phyloP scores from a whole-genome alignment of 2,888 invertebrate genomes.

The Hyposoter didymator region DNA sequence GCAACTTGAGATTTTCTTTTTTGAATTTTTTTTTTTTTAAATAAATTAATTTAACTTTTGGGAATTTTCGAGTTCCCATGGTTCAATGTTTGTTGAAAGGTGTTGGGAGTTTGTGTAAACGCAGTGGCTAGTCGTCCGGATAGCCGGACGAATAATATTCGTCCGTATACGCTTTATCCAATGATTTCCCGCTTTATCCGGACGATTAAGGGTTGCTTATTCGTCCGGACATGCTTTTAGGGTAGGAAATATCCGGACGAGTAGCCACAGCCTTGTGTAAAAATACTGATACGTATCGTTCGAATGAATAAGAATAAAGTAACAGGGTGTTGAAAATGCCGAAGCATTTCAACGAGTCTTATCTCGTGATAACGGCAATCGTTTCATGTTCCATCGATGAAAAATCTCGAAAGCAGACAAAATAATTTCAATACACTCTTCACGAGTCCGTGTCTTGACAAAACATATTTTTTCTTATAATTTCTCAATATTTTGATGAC shows the following conservation, averaged over 20 bases:
- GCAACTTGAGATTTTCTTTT: too few species aligned
- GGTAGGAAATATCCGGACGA: too few species aligned
- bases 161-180: too few species aligned
- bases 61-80: too few species aligned
- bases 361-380: conserved; percentile 16
- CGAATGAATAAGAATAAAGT: not conserved
- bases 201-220: too few species aligned
- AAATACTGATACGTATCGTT: not conserved
- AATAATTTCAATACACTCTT: not conserved
- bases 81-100: not conserved
- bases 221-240: too few species aligned
- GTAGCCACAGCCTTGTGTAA: too few species aligned
- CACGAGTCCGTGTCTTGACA: not conserved
- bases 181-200: too few species aligned
- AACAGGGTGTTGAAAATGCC: not conserved
- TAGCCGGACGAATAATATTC: too few species aligned
- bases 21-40: too few species aligned
- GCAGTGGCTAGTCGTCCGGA: too few species aligned
- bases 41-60: too few species aligned
- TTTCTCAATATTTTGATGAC: not conserved
- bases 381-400: not conserved
- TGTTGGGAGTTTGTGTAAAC: not conserved
- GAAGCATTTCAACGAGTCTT: not conserved
- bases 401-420: not conserved
- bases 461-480: not conserved